Evolutionary conservation across 1,140 invertebrate species (phyloP), one percentile per base, ranked within the genome.

Genomic region (Drosophila miranda): DNA sequence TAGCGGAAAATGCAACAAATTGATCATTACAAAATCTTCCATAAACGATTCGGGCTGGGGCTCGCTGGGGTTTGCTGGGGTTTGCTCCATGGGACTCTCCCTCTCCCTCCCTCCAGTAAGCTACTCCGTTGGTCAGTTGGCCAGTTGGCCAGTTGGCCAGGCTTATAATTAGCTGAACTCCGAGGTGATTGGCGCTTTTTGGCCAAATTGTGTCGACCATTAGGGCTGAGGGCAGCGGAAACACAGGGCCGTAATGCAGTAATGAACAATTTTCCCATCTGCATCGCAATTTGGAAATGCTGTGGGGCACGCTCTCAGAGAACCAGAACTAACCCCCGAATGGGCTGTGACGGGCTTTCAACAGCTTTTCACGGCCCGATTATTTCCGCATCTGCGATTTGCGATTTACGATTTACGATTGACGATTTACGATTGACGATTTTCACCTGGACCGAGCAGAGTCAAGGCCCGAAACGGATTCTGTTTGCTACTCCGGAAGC

Each of bases 1-100:
- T 54, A 34, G 14, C 46, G 28, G 38, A 50, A 64, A 83, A 67
- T 62, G 60, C 72, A 69, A 80, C 73, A 80, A 84, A 80, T 74
- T 76, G 68, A 80, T 75, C 45, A 52, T 84, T 84, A 86, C 68
- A 81, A 86, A 86, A 84, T 77, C 45, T 70, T 67, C 50, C 67
- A 69, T 79, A 84, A 72, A 57, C 67, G 53, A 54, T 59, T 19
- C 41, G 38, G 14, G 41, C 43, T 19, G 26, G 38, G 13, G 44
- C 43, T 56, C 68, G 19, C 19, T 19, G 19, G 49, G 49, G 30
- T 67, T 45, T 7, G 16, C 1, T 1, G 16, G 19, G n/a, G 63
- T 5, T 7, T 44, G 45, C 14, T 50, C 57, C 16, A n/a, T 57
- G 4, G 38, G 28, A 38, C 16, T 28, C 21, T 42, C 19, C 19